These are phyloP conservation scores for Isoperla grammatica DNA, from an alignment of 2,888 invertebrate genomes.

Conservation along the genomic window DNA sequence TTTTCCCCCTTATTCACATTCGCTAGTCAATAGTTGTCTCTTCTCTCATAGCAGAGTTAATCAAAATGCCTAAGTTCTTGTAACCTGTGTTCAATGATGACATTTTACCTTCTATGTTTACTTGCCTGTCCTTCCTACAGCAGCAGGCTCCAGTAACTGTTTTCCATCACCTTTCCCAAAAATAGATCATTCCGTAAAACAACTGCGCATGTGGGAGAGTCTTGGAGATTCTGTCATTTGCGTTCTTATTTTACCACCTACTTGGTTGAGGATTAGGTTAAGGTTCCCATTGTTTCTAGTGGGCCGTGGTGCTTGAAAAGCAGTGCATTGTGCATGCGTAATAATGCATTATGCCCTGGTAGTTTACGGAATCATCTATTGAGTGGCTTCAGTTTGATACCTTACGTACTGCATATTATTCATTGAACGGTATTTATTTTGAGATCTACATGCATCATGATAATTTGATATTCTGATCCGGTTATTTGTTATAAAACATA, in stretches of 20 bases:
- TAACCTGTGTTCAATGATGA: too few species aligned
- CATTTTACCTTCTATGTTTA: too few species aligned
- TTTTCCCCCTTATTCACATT: too few species aligned
- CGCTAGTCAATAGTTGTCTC: too few species aligned
- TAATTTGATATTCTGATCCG: constrained; percentile 27
- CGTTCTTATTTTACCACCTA: too few species aligned
- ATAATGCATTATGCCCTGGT: background rate
- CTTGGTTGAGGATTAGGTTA: too few species aligned
- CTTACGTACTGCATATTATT: background rate
- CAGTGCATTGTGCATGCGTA: background rate
- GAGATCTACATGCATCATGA: background rate
- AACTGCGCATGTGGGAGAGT: background rate
- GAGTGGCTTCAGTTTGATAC: background rate
- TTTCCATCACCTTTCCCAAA: too few species aligned
- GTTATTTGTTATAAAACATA: constrained; percentile 25
- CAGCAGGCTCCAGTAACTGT: too few species aligned
- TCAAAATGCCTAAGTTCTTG: constrained; percentile 1
- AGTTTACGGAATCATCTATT: background rate
- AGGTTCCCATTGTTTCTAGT: too few species aligned
- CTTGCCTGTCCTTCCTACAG: too few species aligned
- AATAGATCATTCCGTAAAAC: too few species aligned
- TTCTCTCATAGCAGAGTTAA: too few species aligned
- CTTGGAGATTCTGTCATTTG: background rate
- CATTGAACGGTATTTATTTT: background rate
- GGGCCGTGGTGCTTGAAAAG: background rate